Conservation (phyloP, 1,140 invertebrate genomes). For the Brachionus paranguensis region DNA sequence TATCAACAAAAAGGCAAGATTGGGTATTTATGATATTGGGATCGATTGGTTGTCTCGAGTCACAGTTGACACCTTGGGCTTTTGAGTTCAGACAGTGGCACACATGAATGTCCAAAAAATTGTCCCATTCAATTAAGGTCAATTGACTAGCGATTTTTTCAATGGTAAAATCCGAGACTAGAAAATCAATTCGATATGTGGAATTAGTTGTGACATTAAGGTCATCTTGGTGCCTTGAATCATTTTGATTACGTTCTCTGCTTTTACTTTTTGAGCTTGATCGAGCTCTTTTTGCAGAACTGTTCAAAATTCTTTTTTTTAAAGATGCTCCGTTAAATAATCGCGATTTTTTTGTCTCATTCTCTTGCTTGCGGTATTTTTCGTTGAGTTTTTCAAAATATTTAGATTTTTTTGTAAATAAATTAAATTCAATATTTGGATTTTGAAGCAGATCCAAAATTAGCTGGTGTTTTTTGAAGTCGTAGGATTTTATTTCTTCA, state of each 20-base stretch:
- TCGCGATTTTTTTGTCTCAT: not conserved
- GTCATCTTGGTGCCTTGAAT: not conserved
- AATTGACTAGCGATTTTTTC: slow-evolving; percentile 34
- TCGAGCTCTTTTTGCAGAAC: not conserved
- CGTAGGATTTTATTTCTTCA: not conserved
- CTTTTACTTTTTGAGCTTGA: slow-evolving; percentile 26
- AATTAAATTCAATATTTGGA: slow-evolving; percentile 33
- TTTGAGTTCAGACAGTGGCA: slow-evolving; percentile 35
- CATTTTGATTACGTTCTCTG: not conserved
- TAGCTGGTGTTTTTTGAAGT: not conserved
- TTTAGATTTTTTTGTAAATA: slow-evolving; percentile 29
- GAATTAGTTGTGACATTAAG: not conserved
- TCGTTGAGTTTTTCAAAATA: not conserved
- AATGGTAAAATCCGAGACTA: not conserved
- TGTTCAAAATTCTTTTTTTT: slow-evolving; percentile 18
- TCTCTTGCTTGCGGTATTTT: slow-evolving; percentile 6
- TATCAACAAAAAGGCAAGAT: slow-evolving; percentile 10
- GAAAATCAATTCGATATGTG: not conserved
- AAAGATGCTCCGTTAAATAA: not conserved
- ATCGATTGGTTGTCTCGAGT: slow-evolving; percentile 28
- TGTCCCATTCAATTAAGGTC: slow-evolving; percentile 35
- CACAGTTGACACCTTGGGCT: slow-evolving; percentile 37
- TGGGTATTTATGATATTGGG: slow-evolving; percentile 14
- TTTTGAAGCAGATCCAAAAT: not conserved
- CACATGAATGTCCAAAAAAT: slow-evolving; percentile 38